These are phyloP conservation scores for Falco berigora DNA, from an alignment of 2,797 vertebrate genomes.

Conservation along the genomic window DNA sequence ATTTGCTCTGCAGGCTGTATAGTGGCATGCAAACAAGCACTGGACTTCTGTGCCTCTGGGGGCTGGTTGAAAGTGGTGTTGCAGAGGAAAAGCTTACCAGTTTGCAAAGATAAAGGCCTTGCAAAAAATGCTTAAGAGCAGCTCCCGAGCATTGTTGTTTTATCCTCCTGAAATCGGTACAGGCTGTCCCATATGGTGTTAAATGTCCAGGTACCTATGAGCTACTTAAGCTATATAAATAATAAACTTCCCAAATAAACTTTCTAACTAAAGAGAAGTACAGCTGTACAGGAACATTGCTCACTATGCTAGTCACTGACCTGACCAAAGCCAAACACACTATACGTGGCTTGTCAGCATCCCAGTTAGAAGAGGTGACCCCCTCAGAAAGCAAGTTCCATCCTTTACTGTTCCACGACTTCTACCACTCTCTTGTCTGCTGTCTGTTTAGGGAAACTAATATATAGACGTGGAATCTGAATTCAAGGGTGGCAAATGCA, in stretches of 20 bases:
- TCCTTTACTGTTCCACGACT: neutral
- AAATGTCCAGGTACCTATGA: neutral
- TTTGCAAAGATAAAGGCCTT: neutral
- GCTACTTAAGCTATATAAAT: neutral
- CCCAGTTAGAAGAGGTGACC: neutral
- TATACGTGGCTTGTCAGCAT: rapidly evolving
- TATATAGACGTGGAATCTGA: neutral
- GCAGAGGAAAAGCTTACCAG: neutral
- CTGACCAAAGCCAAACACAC: neutral
- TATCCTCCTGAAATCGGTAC: neutral
- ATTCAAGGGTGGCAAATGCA: neutral
- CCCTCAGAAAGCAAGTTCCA: neutral
- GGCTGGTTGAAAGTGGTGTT: neutral
- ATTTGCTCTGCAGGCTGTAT: neutral
- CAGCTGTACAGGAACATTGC: neutral
- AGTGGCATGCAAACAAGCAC: rapidly evolving
- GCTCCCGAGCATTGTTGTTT: neutral
- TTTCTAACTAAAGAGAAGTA: neutral
- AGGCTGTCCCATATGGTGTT: neutral
- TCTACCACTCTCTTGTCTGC: neutral
- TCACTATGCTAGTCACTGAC: neutral
- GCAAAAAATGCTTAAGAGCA: neutral
- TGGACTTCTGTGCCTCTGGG: neutral
- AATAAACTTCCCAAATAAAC: neutral
- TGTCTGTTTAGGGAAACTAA: neutral